phyloP scores from a whole-genome alignment of 2,113 vertebrate species.

The Sula dactylatra region DNA sequence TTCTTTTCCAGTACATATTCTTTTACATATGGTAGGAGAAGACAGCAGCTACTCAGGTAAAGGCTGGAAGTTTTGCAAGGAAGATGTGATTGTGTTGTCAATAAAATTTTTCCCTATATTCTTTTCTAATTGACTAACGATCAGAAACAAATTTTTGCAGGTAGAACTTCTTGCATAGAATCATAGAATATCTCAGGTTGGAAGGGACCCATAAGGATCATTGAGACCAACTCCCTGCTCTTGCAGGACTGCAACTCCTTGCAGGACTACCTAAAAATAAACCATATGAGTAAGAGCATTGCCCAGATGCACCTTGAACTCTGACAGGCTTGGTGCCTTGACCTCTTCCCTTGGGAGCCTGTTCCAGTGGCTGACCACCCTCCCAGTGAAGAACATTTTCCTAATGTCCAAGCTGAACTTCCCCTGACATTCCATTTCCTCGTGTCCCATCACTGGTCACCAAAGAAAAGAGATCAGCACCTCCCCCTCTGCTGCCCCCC shows the following conservation, averaged over 20 bases:
- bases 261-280: no score
- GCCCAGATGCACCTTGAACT: neutral
- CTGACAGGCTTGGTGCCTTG: neutral
- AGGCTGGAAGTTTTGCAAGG: neutral
- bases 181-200: no score
- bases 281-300: no score
- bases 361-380: neutral
- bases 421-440: no score
- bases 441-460: no score
- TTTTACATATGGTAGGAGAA: neutral
- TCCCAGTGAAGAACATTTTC: neutral
- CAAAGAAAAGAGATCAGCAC: no score
- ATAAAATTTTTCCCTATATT: neutral
- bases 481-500: no score
- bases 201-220: no score
- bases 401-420: neutral
- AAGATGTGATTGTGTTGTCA: neutral
- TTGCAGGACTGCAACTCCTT: no score
- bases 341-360: neutral
- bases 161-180: neutral
- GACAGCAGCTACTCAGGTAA: neutral
- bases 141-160: neutral
- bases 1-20: neutral
- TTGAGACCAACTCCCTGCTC: no score
- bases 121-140: neutral